Conservation (phyloP, 2,888 invertebrate genomes). For the Callyntrura guangdongensis region DNA sequence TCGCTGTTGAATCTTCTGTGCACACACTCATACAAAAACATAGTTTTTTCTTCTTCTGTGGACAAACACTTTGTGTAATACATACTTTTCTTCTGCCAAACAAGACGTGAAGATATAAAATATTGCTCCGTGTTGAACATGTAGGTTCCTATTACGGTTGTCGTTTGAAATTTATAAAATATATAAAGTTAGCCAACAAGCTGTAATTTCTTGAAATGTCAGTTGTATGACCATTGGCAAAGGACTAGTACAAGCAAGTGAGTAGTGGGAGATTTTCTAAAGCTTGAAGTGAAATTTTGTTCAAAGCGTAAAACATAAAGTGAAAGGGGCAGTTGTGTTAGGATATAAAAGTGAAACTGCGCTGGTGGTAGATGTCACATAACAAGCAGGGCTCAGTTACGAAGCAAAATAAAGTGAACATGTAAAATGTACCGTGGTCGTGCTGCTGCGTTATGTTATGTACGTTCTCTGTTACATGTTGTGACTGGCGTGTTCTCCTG, state of each 20-base stretch:
- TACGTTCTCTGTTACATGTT: conserved; percentile 7
- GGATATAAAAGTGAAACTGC: neutral
- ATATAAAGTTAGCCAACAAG: neutral
- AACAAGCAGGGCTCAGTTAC: conserved; percentile 21
- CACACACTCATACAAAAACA: neutral
- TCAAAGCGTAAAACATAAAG: conserved; percentile 28
- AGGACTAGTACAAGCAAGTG: neutral
- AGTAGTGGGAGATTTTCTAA: neutral
- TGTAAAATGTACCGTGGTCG: conserved; percentile 12
- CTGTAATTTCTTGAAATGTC: neutral
- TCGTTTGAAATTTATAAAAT: conserved; percentile 4
- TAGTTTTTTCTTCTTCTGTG: neutral
- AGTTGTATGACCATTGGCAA: neutral
- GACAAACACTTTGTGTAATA: conserved; percentile 41
- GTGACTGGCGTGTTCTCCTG: neutral
- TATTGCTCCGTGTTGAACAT: neutral
- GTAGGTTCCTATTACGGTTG: neutral
- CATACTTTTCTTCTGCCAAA: neutral
- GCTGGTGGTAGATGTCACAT: neutral
- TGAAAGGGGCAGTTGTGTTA: conserved; percentile 40
- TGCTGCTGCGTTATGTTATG: neutral
- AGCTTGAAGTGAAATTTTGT: conserved; percentile 44
- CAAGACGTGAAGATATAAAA: conserved; percentile 41
- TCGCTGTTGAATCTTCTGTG: conserved; percentile 23
- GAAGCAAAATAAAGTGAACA: conserved; percentile 32